These are phyloP conservation scores for Abrostola triplasia DNA, from an alignment of 2,888 invertebrate species.

Conservation along the genomic window DNA sequence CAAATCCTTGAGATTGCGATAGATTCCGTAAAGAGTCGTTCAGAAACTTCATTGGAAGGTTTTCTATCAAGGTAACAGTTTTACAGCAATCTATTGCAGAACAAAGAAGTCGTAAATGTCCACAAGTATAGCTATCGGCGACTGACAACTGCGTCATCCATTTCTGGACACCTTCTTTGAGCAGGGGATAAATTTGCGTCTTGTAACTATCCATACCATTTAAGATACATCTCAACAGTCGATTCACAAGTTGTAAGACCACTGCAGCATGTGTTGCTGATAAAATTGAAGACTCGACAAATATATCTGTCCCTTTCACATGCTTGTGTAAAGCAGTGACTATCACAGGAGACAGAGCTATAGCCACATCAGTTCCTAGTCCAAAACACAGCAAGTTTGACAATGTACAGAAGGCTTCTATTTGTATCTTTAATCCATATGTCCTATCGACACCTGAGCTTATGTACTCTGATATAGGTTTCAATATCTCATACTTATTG, in stretches of 20 bases:
- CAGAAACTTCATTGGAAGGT: conserved; percentile 69
- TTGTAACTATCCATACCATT: conserved; percentile 68
- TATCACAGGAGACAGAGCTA: conserved; percentile 86
- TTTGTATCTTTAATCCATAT: conserved; percentile 89
- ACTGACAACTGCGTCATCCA: conserved; percentile 82
- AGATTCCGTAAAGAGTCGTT: conserved; percentile 72
- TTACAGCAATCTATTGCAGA: conserved; percentile 78
- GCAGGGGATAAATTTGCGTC: conserved; percentile 75
- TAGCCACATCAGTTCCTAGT: conserved; percentile 80
- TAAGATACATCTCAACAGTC: conserved; percentile 65
- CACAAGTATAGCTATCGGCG: conserved; percentile 79
- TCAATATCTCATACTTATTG: conserved; percentile 86
- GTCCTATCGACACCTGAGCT: conserved; percentile 85
- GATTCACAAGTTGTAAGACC: conserved; percentile 82
- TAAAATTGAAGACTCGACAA: conserved; percentile 79
- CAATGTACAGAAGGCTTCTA: conserved; percentile 89
- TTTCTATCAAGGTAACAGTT: conserved; percentile 70
- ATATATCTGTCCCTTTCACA: conserved; percentile 87
- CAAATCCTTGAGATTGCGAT: conserved; percentile 82
- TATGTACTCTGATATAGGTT: conserved; percentile 87
- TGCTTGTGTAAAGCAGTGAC: conserved; percentile 88
- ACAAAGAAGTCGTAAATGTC: conserved; percentile 77
- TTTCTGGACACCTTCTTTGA: conserved; percentile 81
- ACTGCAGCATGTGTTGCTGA: conserved; percentile 89
- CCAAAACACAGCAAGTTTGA: conserved; percentile 87